A percentile compares a stretch with the other conserved stretches of the same genome.
Conservation (phyloP, 2,888 invertebrate genomes). For the Eupithecia subumbrata region DNA sequence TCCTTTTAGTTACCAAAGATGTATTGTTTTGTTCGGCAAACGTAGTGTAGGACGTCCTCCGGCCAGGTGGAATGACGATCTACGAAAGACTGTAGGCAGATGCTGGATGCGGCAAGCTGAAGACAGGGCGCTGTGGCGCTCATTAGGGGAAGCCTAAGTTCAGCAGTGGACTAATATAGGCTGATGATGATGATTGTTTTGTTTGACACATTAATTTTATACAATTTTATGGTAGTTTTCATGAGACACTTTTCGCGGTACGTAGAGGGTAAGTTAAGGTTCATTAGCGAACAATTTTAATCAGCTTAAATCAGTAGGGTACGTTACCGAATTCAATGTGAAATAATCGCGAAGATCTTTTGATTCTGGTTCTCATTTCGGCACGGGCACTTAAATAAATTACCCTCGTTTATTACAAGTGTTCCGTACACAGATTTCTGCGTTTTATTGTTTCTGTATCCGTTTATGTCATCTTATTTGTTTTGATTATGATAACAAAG, state of each 20-base stretch:
- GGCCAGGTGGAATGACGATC: too few species aligned
- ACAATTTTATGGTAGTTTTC: neutral
- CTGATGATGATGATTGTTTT: too few species aligned
- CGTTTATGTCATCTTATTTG: slow-evolving; percentile 3
- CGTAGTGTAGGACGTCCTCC: too few species aligned
- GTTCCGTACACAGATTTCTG: slow-evolving; percentile 12
- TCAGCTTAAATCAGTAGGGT: neutral
- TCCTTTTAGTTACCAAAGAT: too few species aligned
- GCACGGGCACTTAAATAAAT: slow-evolving; percentile 10
- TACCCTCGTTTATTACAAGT: slow-evolving; percentile 14
- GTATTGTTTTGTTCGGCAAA: too few species aligned
- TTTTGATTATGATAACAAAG: slow-evolving; percentile 7
- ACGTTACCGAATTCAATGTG: neutral
- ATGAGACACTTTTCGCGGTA: neutral
- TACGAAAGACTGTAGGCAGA: too few species aligned
- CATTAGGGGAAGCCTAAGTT: too few species aligned
- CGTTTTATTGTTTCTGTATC: slow-evolving; percentile 10
- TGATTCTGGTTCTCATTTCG: slow-evolving; percentile 7
- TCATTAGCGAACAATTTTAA: neutral
- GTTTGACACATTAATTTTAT: too few species aligned
- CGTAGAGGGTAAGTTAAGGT: neutral
- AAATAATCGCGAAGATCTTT: slow-evolving; percentile 3
- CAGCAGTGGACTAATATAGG: too few species aligned
- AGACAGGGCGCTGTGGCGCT: too few species aligned
- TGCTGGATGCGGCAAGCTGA: too few species aligned